Conservation (phyloP, 1,140 invertebrate species). For the Scaptomyza montana region DNA sequence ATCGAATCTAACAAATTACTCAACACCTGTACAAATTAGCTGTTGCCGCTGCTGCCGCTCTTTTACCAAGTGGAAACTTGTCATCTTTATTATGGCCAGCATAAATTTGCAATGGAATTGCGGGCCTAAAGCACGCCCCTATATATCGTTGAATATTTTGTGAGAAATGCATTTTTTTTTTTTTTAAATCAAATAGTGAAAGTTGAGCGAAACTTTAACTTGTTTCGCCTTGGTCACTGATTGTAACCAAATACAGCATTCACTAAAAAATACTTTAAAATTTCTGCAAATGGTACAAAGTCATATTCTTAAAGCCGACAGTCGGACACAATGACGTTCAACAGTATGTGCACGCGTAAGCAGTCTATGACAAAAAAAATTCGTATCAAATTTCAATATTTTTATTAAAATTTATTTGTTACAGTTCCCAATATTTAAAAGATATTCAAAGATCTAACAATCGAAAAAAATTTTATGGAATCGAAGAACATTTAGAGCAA, state of each 20-base stretch:
- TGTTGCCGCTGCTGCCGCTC: slow-evolving; percentile 1
- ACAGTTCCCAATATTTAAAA: too few relatives aligned
- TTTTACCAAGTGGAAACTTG: slow-evolving; percentile 34
- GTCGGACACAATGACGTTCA: too few relatives aligned
- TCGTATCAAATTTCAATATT: too few relatives aligned
- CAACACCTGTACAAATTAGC: slow-evolving; percentile 39
- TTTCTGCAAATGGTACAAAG: too few relatives aligned
- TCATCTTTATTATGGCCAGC: slow-evolving; percentile 8
- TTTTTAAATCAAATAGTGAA: slow-evolving; percentile 43
- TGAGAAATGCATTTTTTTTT: slow-evolving; percentile 24
- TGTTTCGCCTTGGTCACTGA: slow-evolving; percentile 27
- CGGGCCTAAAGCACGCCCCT: slow-evolving; percentile 1
- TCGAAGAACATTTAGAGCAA: too few relatives aligned
- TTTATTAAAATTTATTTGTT: too few relatives aligned
- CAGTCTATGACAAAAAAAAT: too few relatives aligned
- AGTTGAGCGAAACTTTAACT: slow-evolving; percentile 51
- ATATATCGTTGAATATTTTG: background rate
- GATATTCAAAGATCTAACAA: too few relatives aligned
- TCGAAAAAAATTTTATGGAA: too few relatives aligned
- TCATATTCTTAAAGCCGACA: too few relatives aligned
- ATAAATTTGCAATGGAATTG: slow-evolving; percentile 19
- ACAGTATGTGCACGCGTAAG: too few relatives aligned
- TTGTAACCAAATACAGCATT: slow-evolving; percentile 37
- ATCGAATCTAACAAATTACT: slow-evolving; percentile 33
- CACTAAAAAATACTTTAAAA: background rate